phyloP scores from a whole-genome alignment of 2,113 vertebrate genomes.

The Pituophis catenifer region DNA sequence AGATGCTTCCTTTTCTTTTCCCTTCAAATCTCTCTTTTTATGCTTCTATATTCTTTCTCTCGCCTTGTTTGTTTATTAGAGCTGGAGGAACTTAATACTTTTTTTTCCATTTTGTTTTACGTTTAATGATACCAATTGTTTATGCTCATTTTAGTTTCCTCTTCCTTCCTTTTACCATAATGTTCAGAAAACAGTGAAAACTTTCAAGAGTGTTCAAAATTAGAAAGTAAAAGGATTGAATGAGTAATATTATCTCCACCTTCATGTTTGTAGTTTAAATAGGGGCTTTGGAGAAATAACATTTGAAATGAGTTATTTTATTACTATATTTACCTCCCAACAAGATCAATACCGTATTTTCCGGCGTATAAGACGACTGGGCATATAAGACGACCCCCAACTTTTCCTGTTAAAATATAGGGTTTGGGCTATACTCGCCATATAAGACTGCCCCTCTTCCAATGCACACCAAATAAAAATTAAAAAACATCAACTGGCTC shows the following conservation, averaged over 20 bases:
- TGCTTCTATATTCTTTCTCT: neutral
- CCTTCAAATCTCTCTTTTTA: neutral
- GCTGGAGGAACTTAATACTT: neutral
- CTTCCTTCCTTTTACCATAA: neutral
- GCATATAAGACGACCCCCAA: too few species aligned
- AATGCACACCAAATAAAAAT: too few species aligned
- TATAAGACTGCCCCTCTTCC: too few species aligned
- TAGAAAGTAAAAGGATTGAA: neutral
- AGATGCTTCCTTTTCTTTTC: neutral
- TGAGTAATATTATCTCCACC: neutral
- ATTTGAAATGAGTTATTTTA: neutral
- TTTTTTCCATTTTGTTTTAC: neutral
- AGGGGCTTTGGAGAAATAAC: neutral
- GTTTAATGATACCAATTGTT: neutral
- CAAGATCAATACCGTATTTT: too few species aligned
- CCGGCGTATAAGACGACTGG: too few species aligned
- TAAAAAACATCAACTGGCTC: too few species aligned
- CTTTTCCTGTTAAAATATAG: too few species aligned
- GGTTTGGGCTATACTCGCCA: too few species aligned
- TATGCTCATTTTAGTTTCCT: neutral
- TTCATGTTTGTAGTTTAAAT: neutral
- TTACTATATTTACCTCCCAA: neutral
- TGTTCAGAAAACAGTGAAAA: neutral
- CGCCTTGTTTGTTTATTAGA: neutral
- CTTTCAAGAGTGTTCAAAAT: neutral